A percentile compares a stretch with the other conserved stretches of the same genome.
Conservation (phyloP, 1,140 invertebrate genomes). For the Philaenus spumarius region DNA sequence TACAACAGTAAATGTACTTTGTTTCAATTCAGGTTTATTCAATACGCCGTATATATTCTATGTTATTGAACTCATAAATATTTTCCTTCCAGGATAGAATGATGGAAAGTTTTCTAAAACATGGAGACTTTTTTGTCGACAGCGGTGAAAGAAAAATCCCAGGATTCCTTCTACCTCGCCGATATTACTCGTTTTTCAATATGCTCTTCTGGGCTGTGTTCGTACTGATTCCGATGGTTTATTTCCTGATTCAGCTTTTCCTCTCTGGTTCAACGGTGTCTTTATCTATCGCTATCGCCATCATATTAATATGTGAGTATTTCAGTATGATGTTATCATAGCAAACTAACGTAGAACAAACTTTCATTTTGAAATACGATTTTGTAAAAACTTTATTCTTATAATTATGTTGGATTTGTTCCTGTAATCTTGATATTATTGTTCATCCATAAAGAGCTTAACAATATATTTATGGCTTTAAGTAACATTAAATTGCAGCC, state of each 20-base stretch:
- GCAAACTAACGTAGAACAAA: too few species aligned
- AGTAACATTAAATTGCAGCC: too few species aligned
- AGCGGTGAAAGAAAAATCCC: constrained; percentile 61
- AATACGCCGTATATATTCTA: too few species aligned
- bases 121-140: constrained; percentile 72
- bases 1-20: too few species aligned
- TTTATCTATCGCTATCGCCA: constrained; percentile 55
- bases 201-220: constrained; percentile 54
- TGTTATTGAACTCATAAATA: too few species aligned
- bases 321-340: constrained; percentile 16
- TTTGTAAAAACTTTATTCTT: too few species aligned
- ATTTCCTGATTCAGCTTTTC: constrained; percentile 58
- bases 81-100: constrained; percentile 57
- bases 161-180: constrained; percentile 46
- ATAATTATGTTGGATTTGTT: too few species aligned
- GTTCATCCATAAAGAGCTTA: too few species aligned
- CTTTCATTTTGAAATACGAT: too few species aligned
- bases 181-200: constrained; percentile 63
- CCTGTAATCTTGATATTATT: too few species aligned
- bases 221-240: constrained; percentile 61
- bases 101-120: constrained; percentile 70
- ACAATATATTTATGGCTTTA: too few species aligned
- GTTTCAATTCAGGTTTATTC: too few species aligned
- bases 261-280: constrained; percentile 66
- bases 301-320: constrained; percentile 66